phyloP scores from a whole-genome alignment of 2,797 vertebrate genomes.

The Falco berigora region DNA sequence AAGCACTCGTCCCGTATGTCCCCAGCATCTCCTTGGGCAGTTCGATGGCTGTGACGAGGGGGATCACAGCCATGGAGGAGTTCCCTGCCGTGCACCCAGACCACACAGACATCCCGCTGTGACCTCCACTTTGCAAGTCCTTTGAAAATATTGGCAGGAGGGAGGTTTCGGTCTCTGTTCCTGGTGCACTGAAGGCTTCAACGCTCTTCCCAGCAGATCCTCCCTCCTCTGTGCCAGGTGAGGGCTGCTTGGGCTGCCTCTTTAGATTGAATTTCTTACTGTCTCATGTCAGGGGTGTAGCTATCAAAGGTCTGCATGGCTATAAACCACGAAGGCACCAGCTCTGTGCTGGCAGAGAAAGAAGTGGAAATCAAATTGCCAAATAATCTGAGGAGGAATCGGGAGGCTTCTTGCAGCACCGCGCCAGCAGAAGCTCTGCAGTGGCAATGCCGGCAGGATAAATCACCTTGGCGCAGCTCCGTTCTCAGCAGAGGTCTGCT shows the following conservation, averaged over 20 bases:
- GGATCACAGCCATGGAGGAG: not conserved
- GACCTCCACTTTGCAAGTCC: rapidly evolving
- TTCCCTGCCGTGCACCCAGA: rapidly evolving
- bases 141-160: not conserved
- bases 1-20: not conserved
- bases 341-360: not conserved
- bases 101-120: rapidly evolving
- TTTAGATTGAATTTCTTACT: not conserved
- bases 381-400: not conserved
- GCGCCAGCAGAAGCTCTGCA: not conserved
- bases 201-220: not conserved
- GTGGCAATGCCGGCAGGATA: not conserved
- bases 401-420: not conserved
- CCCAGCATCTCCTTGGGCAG: not conserved
- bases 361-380: not conserved
- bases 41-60: rapidly evolving
- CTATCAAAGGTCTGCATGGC: rapidly evolving
- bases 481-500: not conserved
- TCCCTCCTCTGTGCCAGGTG: not conserved
- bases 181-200: not conserved
- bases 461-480: not conserved
- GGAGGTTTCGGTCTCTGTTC: not conserved
- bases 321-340: rapidly evolving
- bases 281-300: not conserved
- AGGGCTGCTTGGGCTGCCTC: no score